Evolutionary conservation across 1,140 invertebrate species (phyloP).

Genomic region (Steinernema khuongi): DNA sequence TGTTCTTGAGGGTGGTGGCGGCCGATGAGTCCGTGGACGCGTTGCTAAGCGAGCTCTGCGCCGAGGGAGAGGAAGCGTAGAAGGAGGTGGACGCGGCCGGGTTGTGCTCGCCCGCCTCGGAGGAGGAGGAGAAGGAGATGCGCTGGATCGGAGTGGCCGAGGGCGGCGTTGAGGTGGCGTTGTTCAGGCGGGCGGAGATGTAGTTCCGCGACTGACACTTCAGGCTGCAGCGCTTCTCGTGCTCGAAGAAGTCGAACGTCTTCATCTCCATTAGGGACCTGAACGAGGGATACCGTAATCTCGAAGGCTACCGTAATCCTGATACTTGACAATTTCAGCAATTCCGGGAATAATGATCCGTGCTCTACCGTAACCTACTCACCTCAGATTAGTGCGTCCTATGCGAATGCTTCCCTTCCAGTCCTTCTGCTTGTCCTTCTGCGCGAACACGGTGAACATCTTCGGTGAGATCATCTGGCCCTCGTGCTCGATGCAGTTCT

Average conservation of each 20-base stretch:
- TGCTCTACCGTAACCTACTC: background rate
- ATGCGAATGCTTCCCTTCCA: constrained; percentile 62
- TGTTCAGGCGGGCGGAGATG: constrained; percentile 25
- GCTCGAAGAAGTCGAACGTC: constrained; percentile 59
- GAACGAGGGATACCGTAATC: background rate
- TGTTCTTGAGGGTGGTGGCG: background rate
- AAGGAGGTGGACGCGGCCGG: background rate
- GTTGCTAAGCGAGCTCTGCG: background rate
- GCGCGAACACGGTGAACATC: constrained; percentile 60
- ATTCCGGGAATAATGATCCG: constrained; percentile 18
- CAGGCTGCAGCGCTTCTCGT: constrained; percentile 57
- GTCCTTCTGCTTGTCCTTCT: constrained; percentile 62
- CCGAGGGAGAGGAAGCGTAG: background rate
- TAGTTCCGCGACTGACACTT: constrained; percentile 49
- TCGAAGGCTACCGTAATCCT: background rate
- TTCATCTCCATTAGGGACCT: constrained; percentile 60
- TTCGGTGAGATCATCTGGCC: constrained; percentile 59
- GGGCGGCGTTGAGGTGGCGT: constrained; percentile 4
- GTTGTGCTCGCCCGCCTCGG: background rate
- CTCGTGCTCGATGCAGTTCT: constrained; percentile 60
- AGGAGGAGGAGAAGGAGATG: background rate
- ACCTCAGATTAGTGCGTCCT: constrained; percentile 59
- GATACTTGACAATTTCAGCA: constrained; percentile 4
- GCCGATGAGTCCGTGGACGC: background rate
- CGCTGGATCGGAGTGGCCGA: background rate